Base-by-base conservation (phyloP, 1,140 invertebrate genomes). In the Agraylea sexmaculata region DNA sequence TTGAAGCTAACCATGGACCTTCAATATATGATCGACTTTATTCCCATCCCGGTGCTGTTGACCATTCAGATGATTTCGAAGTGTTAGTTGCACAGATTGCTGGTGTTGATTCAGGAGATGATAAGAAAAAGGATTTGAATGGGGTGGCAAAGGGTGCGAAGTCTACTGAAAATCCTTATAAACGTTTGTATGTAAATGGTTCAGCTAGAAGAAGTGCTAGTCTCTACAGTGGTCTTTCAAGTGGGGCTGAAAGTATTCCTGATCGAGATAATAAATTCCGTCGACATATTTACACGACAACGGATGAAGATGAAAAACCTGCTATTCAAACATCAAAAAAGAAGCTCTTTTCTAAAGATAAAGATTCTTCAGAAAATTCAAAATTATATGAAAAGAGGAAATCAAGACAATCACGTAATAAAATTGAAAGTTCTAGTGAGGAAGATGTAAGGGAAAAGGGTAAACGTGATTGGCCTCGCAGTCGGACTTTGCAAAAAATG, bases 21-120 rank as follows among this genome's bases (percentile, higher is more conserved):
- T 85, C 83, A 16, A 81, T 91, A 30, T 92, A 92, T 53, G 88
- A 92, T 58, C 73, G 77, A 39, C 63, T 89, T 20, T 91, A 88
- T 58, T 71, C 71, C 32, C 78, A 84, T 59, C 54, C 71, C 10
- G 69, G 70, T 51, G 75, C 80, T 13, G 69, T 75, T 42, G 72
- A 75, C 51, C 69, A 80, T 45, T 74, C 73, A 27, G 71, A 70
- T 43, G 75, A 83, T 54, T 81, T 85, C 52, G 79, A 84, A 18
- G 68, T 71, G 13, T 65, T 87, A 16, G 57, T 84, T 5, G 70
- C 75, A 4, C 68, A 77, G 37, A 87, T 87, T 38, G 74, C 74
- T 7, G 80, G 81, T 2, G 52, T 71, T 10, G 72, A 74, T 38
- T 69, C 68, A 15, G 59, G 59, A 28, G 73, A 76, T 42, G 75